These are phyloP conservation scores for Gila robusta DNA, from an alignment of 2,797 vertebrate species.

Conservation along the genomic window DNA sequence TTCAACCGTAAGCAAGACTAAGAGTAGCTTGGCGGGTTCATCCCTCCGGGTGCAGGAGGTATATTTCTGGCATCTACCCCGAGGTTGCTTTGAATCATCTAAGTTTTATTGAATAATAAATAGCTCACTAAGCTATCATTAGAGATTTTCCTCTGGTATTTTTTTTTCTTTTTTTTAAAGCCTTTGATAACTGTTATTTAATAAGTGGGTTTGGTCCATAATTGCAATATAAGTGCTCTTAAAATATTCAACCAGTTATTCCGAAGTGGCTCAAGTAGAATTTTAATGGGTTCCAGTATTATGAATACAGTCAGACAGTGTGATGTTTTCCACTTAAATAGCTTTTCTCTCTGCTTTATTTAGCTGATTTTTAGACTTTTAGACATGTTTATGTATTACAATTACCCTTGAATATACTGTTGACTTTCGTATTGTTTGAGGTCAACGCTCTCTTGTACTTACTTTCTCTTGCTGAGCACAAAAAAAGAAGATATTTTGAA, in stretches of 20 bases:
- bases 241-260: slow-evolving; percentile 49
- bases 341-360: slow-evolving; percentile 12
- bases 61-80: slow-evolving; percentile 6
- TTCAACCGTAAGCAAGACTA: slow-evolving; percentile 13
- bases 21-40: slow-evolving; percentile 7
- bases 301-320: slow-evolving; percentile 10
- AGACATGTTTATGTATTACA: not conserved
- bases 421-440: not conserved
- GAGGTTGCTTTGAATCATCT: slow-evolving; percentile 21
- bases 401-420: not conserved
- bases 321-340: slow-evolving; percentile 28
- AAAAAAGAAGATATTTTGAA: not conserved
- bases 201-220: slow-evolving; percentile 32
- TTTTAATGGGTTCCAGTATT: slow-evolving; percentile 34
- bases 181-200: slow-evolving; percentile 39
- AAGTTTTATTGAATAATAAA: slow-evolving; percentile 51
- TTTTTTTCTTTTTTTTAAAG: not conserved
- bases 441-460: not conserved
- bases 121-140: slow-evolving; percentile 34
- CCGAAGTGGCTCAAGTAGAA: slow-evolving; percentile 22
- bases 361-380: not conserved
- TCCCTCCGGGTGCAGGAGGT: slow-evolving; percentile 32
- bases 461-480: not conserved
- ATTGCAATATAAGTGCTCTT: slow-evolving; percentile 56
- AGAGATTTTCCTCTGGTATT: slow-evolving; percentile 40